Evolutionary conservation across 2,888 invertebrate species (phyloP), one percentile per base, ranked within the genome.

Genomic region (Andrena trimmerana): DNA sequence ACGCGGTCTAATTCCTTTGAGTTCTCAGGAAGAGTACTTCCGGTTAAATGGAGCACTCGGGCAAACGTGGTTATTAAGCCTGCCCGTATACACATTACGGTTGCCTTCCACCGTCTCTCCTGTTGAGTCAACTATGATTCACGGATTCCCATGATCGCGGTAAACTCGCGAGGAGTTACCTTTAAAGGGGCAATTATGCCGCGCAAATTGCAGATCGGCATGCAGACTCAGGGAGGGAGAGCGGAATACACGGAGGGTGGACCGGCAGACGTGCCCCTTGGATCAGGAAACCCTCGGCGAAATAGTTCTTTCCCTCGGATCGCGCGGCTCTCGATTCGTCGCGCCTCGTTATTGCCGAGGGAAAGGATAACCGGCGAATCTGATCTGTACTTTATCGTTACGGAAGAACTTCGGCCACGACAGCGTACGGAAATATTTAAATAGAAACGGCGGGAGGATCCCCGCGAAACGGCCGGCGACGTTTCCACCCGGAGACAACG

Each of bases 11-110:
- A 83, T 72, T 81, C 81, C 81, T 83, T 77, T 70, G 78, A 78
- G 74, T 81, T 74, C 57, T 70, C 57, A 20, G 57, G 73, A 70
- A 71, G 54, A 71, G 86, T 69, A 78, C 70, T 69, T 68, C 78
- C 75, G 63, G 48, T 72, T 72, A 71, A 77, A 86, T 70, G 84
- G 78, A 62, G 78, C 20, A 57, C 8, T 10, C 33, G 33, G 52
- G 33, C 27, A 70, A 69, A 77, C 68, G 54, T 42, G 70, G 62
- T 77, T 84, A 72, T 84, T 86, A 84, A 79, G 73, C 77, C 48
- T 70, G 54, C 8, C 57, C 65, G 59, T 79, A 63, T 62, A 68
- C 59, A 77, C 6, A 65, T 36, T 36, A 52, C 31, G 48, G 10
- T 33, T 72, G 42, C 69, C 42, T 57, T 70, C 54, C 67, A 69